These are phyloP conservation scores for Rhodinocichla rosea DNA, from an alignment of 2,113 vertebrate species.

Conservation along the genomic window DNA sequence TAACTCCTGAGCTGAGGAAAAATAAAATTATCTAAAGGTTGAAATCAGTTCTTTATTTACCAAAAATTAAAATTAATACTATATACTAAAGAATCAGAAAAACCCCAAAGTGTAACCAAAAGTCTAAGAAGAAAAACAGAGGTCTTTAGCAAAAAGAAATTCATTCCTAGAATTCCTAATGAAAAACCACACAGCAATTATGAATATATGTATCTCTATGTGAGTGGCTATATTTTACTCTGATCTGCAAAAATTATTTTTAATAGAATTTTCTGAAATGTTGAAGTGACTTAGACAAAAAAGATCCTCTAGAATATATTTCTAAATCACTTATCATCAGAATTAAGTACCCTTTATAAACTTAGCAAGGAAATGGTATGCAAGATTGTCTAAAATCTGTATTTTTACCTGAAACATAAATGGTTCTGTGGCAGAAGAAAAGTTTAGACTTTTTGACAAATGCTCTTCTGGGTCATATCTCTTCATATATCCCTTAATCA, in stretches of 20 bases:
- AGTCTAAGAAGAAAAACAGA: background rate
- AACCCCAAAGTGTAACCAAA: background rate
- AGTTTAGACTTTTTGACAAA: constrained; percentile 76
- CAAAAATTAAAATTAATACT: background rate
- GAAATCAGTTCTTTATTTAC: background rate
- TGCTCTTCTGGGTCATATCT: constrained; percentile 77
- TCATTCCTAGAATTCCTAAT: background rate
- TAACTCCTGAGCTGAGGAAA: background rate
- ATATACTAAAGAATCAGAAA: background rate
- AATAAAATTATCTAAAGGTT: background rate
- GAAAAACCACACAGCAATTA: background rate
- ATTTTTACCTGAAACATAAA: constrained; percentile 79
- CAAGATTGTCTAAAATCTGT: background rate
- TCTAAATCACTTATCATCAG: background rate
- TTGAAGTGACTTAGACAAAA: background rate
- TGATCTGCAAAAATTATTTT: background rate
- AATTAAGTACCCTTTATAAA: background rate
- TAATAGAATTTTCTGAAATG: background rate
- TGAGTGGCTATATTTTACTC: background rate
- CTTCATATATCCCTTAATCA: constrained; percentile 79
- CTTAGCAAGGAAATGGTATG: background rate
- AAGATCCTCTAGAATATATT: background rate
- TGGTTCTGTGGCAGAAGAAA: constrained; percentile 81
- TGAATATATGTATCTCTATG: background rate
- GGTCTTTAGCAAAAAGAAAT: background rate